Base-by-base conservation (phyloP, 2,888 invertebrate species). In the Caenorhabditis macrosperma region DNA sequence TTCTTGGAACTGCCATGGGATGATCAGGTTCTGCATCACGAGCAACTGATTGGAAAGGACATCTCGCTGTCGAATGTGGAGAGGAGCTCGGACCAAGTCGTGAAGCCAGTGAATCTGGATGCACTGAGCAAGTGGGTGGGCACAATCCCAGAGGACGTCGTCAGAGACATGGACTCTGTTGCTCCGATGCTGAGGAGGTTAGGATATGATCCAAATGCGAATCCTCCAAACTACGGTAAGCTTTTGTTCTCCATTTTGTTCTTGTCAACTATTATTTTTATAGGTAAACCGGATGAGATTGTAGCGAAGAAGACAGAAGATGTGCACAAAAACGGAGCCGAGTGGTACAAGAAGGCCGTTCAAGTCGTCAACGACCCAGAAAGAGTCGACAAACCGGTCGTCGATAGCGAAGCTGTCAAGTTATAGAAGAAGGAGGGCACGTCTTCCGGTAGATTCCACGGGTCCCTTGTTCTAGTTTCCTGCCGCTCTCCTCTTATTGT, bases 21-120 rank as follows among this genome's bases (percentile, higher is more conserved):
- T 92, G 95, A 95, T 85, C 94, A 95, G 55, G 97, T 99, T 81
- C 93, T 99, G 88, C 97, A 98, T 92, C 99, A 99, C 92, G 96
- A 99, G 92, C 95, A 95, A 91, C 95, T 95, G 91, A 96, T 99
- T 91, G 97, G 97, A 92, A 94, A 96, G 46, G 87, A 89, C 35
- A 90, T 90, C n/a, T 82, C 82, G 2, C 80, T 90, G 24, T 88
- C 88, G 20, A 90, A 90, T 81, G 86, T 86, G 0, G 86, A 86
- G 41, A 78, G 86, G 26, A 85, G 85, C 52, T 83, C 83, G 38
- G 86, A 86, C 78, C 86, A 86, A 72, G 97, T 99, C 88, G 96
- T 98, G 91, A 97, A 97, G 90, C 96, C 98, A 15, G 95, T 99
- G 79, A 98, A 99, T 93, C 93, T 95, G 90, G 97, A 97, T 92